Evolutionary conservation across 2,888 invertebrate species (phyloP), one percentile per base, ranked within the genome.

Genomic region (Coelogynopora nodosa): DNA sequence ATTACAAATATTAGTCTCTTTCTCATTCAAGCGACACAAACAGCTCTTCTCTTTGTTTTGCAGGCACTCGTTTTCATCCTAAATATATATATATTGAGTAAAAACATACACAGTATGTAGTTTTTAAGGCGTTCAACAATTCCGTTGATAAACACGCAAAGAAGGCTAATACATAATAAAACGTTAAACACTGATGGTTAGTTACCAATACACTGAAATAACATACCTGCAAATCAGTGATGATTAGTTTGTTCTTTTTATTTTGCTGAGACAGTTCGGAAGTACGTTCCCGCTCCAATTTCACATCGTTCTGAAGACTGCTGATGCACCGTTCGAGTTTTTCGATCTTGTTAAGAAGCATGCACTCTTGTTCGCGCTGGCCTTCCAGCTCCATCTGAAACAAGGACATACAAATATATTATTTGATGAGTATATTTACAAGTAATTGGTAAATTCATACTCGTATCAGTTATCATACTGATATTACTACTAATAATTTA

Each of bases 171-270:
- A n/a, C n/a, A n/a, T n/a, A n/a, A n/a, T n/a, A n/a, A n/a, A n/a
- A n/a, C n/a, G n/a, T n/a, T n/a, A n/a, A n/a, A n/a, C n/a, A n/a
- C n/a, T n/a, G n/a, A n/a, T n/a, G n/a, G n/a, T n/a, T n/a, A n/a
- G n/a, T n/a, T n/a, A n/a, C n/a, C n/a, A n/a, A n/a, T n/a, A n/a
- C n/a, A n/a, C n/a, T n/a, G n/a, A n/a, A n/a, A n/a, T n/a, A n/a
- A n/a, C n/a, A 74, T 74, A 74, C 74, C 74, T 74, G 74, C 23
- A 74, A 26, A n/a, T 74, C 74, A 2, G 74, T n/a, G 27, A 74
- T 74, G 23, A 74, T 74, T 23, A 5, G 74, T 74, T 74, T 74
- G 23, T 74, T 74, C 74, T 74, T 74, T 74, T 74, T 74, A 74
- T 74, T 74, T 74, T 74, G 74, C 23, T 23, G 5, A 23, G 18